These are phyloP conservation scores for Romanogobio albipinnatus DNA, from an alignment of 2,113 vertebrate species.

Conservation along the genomic window DNA sequence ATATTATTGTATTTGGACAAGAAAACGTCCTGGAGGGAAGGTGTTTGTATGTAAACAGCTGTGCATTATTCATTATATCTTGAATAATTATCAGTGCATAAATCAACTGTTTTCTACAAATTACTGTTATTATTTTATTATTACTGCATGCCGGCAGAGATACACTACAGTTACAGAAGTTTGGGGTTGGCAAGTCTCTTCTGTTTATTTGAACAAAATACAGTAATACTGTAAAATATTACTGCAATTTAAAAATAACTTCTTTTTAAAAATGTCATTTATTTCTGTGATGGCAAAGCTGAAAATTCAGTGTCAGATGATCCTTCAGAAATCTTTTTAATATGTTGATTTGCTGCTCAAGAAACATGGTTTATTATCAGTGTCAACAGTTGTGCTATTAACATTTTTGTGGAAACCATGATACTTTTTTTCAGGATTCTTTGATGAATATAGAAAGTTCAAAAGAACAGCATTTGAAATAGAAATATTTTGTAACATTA, in stretches of 20 bases:
- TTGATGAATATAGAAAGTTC: not conserved
- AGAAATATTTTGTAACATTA: not conserved
- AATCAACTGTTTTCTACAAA: not conserved
- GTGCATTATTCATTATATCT: not conserved
- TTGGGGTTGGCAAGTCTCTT: too few species aligned
- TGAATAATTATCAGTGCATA: not conserved
- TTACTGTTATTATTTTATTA: not conserved
- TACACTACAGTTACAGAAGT: too few species aligned
- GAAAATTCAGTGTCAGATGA: too few species aligned
- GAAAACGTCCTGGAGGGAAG: not conserved
- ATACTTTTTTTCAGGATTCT: not conserved
- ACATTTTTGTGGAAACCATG: not conserved
- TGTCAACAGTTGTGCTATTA: not conserved
- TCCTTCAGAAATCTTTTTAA: not conserved
- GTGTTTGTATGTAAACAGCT: not conserved
- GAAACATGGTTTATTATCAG: not conserved
- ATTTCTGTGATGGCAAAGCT: too few species aligned
- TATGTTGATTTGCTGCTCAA: not conserved
- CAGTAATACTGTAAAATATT: not conserved
- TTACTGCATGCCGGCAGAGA: not conserved
- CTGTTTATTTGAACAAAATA: not conserved
- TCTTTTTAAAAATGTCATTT: not conserved
- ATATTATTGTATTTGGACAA: too few species aligned
- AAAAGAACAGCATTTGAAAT: not conserved
- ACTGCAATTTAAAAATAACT: not conserved